phyloP scores from a whole-genome alignment of 2,888 invertebrate genomes.

The Phanerotoma sp. region DNA sequence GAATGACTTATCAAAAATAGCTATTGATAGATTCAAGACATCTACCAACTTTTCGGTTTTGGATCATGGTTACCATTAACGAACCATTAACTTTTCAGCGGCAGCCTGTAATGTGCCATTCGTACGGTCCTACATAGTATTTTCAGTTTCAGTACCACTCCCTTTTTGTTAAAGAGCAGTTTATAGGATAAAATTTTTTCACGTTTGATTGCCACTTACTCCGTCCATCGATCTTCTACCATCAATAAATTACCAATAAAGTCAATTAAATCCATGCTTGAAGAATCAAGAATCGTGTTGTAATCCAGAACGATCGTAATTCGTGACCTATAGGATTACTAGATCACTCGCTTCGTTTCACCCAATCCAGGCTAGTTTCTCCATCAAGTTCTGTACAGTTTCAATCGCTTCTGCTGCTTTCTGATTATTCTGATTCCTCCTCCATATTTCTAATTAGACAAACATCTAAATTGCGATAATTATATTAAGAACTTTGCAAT shows the following conservation, averaged over 20 bases:
- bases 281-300: conserved; percentile 14
- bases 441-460: not conserved
- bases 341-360: conserved; percentile 25
- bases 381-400: conserved; percentile 3
- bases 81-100: no score
- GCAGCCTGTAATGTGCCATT: no score
- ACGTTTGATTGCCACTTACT: conserved; percentile 1
- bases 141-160: no score
- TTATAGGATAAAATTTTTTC: no score
- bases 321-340: conserved; percentile 14
- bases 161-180: no score
- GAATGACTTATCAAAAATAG: no score
- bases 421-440: not conserved
- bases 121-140: no score
- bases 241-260: not conserved
- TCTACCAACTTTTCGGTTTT: no score
- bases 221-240: not conserved
- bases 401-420: not conserved
- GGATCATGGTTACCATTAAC: no score
- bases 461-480: not conserved
- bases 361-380: conserved; percentile 6
- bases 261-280: conserved; percentile 3
- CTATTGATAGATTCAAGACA: no score
- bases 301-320: conserved; percentile 17
- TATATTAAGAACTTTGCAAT: conserved; percentile 5